Percentiles rank a stretch among this genome's conserved stretches.
Evolutionary conservation across 2,888 invertebrate species (phyloP).

Genomic region (Drosophila diplacantha): DNA sequence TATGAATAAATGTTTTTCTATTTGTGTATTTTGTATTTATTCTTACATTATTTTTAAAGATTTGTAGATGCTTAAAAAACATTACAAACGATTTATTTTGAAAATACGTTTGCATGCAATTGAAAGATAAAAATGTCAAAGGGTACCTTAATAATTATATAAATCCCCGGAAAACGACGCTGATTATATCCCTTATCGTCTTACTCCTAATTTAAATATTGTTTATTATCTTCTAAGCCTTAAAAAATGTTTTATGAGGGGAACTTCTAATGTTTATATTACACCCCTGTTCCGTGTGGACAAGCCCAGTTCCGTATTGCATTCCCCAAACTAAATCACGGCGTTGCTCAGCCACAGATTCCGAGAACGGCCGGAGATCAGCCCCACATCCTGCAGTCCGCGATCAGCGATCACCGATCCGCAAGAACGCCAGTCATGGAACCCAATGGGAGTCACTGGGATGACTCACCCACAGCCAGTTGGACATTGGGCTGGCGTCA

Average conservation of each 20-base stretch:
- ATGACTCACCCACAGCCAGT: constrained; percentile 10
- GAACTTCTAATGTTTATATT: background rate
- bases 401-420: constrained; percentile 8
- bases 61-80: background rate
- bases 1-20: too few relatives aligned
- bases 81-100: background rate
- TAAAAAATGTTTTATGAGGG: background rate
- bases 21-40: background rate
- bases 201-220: background rate
- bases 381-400: constrained; percentile 20
- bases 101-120: background rate
- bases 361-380: constrained; percentile 12
- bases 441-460: constrained; percentile 24
- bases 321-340: background rate
- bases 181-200: background rate
- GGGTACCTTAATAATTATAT: background rate
- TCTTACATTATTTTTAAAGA: background rate
- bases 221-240: background rate
- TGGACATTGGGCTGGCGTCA: constrained; percentile 26
- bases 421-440: constrained; percentile 21
- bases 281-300: constrained; percentile 1
- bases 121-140: background rate
- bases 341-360: constrained; percentile 19
- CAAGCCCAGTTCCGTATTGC: constrained; percentile 17
- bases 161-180: background rate